Evolutionary conservation across 2,888 invertebrate genomes (phyloP), one percentile per base, ranked within the genome.

Genomic region (Celastrina argiolus): DNA sequence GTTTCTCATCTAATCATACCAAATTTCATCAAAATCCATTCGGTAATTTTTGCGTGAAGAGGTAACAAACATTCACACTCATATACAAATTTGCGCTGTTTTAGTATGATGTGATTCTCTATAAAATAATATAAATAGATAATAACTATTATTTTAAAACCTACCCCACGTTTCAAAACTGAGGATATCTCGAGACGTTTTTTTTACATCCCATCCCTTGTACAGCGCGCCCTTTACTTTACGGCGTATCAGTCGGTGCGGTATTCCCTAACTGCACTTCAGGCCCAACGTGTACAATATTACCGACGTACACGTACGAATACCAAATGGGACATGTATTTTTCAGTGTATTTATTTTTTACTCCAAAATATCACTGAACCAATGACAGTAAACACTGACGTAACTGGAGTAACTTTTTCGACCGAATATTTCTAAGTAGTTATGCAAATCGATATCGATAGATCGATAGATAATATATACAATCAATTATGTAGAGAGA

Each of bases 241-340:
- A 88, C 85, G 82, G 81, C 83, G 83, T 89, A 90, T 91, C 89
- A 88, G 89, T 83, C 85, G 87, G 85, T 88, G 86, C 87, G 85
- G 89, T 90, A 91, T 90, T 91, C 90, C 90, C 90, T 84, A 90
- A 91, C 88, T 89, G 89, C 90, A 90, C 90, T 90, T 90, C 83
- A 88, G 87, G 79, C 81, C 82, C 81, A 80, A 75, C 80, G 79
- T 75, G 74, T 77, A 80, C 78, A 80, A 76, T 76, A 78, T 77
- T 77, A 74, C 72, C 73, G 64, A 69, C 67, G 70, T 67, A 71
- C 69, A 69, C 68, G 67, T 70, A 68, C 68, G 64, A 69, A 70
- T 67, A 71, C 66, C 56, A 66, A 72, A 71, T 69, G 66, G 36
- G 39, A 64, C 67, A 63, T 68, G 67, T 65, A 65, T 58, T 58